phyloP scores from a whole-genome alignment of 2,113 vertebrate genomes.

The Laticauda colubrina region DNA sequence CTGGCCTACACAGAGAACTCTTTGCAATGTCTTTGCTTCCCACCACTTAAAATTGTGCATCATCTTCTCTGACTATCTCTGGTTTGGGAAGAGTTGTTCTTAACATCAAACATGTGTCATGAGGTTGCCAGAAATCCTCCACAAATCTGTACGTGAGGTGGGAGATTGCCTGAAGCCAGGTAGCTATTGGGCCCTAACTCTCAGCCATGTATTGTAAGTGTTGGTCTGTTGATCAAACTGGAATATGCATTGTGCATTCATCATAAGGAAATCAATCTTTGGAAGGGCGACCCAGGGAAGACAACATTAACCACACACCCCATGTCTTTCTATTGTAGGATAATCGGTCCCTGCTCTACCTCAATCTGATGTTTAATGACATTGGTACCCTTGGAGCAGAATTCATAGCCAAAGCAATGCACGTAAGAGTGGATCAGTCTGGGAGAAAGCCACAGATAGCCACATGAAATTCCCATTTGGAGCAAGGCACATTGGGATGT shows the following conservation, averaged over 20 bases:
- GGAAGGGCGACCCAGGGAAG: not conserved
- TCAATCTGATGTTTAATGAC: conserved; percentile 88
- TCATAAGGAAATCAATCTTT: not conserved
- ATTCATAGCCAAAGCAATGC: conserved; percentile 77
- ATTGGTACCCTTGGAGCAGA: conserved; percentile 79
- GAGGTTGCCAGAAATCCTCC: not conserved
- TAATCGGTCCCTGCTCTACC: conserved; percentile 64
- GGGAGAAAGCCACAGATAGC: not conserved
- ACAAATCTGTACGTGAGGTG: not conserved
- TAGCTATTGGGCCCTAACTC: not conserved
- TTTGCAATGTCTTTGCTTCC: not conserved
- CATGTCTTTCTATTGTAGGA: conserved; percentile 61
- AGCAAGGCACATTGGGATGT: not conserved
- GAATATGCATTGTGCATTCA: not conserved
- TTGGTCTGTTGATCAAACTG: not conserved
- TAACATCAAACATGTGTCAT: not conserved
- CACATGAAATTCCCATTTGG: not conserved
- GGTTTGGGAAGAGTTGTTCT: not conserved
- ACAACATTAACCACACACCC: not conserved
- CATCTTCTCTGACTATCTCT: not conserved
- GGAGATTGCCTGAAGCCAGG: not conserved
- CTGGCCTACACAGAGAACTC: not conserved
- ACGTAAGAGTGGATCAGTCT: conserved; percentile 67
- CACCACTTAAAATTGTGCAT: not conserved
- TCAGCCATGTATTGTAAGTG: not conserved